Percentiles rank a stretch among this genome's conserved stretches.
Conservation (phyloP, 2,113 vertebrate genomes). For the Hyaena hyaena region DNA sequence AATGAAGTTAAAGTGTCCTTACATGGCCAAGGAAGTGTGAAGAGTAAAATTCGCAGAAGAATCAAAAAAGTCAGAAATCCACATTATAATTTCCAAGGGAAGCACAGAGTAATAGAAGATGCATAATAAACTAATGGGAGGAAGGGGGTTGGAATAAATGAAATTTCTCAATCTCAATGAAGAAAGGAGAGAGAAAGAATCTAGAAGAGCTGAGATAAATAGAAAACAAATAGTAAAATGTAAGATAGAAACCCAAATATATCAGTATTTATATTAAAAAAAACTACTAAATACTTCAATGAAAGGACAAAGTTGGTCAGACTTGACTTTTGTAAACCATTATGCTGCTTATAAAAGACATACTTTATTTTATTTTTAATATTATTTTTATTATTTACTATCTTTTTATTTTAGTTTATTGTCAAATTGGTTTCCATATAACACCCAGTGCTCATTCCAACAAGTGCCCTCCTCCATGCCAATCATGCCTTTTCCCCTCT, state of each 20-base stretch:
- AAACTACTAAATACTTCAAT: background rate
- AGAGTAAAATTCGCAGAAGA: background rate
- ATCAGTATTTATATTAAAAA: background rate
- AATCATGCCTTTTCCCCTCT: too few species aligned
- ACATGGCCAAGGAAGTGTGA: background rate
- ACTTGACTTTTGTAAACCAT: background rate
- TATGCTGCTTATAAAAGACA: background rate
- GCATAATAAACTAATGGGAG: background rate
- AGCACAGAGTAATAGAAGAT: background rate
- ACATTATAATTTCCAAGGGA: background rate
- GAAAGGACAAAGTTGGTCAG: background rate
- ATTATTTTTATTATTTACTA: too few species aligned
- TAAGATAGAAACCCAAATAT: background rate
- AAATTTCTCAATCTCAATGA: background rate
- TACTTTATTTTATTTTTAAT: background rate
- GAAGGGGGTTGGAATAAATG: background rate
- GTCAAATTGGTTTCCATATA: too few species aligned
- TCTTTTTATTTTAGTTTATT: too few species aligned
- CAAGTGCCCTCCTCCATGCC: too few species aligned
- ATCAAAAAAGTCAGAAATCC: background rate
- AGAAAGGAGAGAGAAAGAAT: background rate
- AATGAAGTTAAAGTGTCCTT: background rate
- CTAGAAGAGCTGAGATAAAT: background rate
- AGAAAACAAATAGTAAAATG: background rate
- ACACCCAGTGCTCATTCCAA: too few species aligned